Evolutionary conservation across 2,113 vertebrate genomes (phyloP).

Genomic region (Mirounga angustirostris): DNA sequence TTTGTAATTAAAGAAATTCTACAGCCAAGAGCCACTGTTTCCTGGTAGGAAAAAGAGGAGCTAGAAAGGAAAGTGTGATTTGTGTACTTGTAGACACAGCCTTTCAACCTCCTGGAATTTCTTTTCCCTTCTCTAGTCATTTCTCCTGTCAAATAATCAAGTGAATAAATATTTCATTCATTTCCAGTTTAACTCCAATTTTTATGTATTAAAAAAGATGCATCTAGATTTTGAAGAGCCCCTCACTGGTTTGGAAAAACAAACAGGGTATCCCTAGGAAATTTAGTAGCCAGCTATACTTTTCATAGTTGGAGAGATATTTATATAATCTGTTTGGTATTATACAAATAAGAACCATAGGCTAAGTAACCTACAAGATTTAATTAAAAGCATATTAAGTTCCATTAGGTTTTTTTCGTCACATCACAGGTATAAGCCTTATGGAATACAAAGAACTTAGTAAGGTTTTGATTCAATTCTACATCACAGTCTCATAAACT

Average conservation of each 20-base stretch:
- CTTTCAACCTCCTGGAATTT: not conserved
- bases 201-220: not conserved
- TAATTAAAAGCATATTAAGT: not conserved
- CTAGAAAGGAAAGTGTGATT: not conserved
- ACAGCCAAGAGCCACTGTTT: not conserved
- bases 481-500: not conserved
- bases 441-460: not conserved
- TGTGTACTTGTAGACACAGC: not conserved
- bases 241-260: not conserved
- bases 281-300: not conserved
- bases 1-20: conserved; percentile 36
- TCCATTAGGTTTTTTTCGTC: not conserved
- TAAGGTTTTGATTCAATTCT: conserved; percentile 27
- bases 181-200: not conserved
- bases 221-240: not conserved
- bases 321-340: not conserved
- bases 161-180: not conserved
- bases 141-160: conserved; percentile 42
- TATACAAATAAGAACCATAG: not conserved
- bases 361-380: conserved; percentile 1
- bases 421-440: not conserved
- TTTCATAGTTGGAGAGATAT: not conserved
- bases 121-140: not conserved
- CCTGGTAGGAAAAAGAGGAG: not conserved
- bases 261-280: not conserved